Base-by-base conservation (phyloP, 2,113 vertebrate genomes). In the Meleagris gallopavo region DNA sequence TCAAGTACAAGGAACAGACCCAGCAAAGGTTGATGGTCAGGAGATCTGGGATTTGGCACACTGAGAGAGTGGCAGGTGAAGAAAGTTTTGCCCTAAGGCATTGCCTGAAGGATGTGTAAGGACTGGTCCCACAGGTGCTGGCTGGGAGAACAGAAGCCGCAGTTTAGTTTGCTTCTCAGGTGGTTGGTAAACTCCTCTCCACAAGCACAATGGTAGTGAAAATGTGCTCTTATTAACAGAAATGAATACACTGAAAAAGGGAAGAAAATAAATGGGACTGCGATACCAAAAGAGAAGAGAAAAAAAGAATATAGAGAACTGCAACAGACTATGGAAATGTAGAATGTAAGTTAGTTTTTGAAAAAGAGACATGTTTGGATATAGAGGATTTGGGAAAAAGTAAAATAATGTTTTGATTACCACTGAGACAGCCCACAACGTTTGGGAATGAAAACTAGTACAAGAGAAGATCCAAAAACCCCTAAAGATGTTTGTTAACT, bases 111-210 rank as follows among this genome's bases (percentile, higher is more conserved):
- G 69, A 36, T n/a, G 17, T 10, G 64, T 48, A 70, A 67, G 34
- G 38, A 45, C 41, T 41, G 32, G 21, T 38, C 41, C 43, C 43
- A 9, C 3, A 1, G 0, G 5, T 16, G 38, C 38, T 27, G 9
- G 54, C 55, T 48, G 0, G 0, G 14, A 10, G 46, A 52, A 9
- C 1, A 34, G 43, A 75, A 93, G 19, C 7, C 1, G 1, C 17
- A 3, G 45, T 80, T 91, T 32, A 0, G 2, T 58, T 74, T 45
- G 8, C 3, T 1, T 66, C 69, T 67, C 88, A 14, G 50, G 64
- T 9, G 11, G 14, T 16, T 88, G 73, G 46, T 43, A 88, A 77
- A 43, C 9, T 71, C 29, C 60, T 74, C 32, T 64, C 73, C 29
- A 30, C 6, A 13, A 5, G 43, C 20, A 46, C 14, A 46, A 48